Percentiles rank a stretch among this genome's conserved stretches.
Evolutionary conservation across 2,888 invertebrate species (phyloP).

Genomic region (Frankliniella intonsa): DNA sequence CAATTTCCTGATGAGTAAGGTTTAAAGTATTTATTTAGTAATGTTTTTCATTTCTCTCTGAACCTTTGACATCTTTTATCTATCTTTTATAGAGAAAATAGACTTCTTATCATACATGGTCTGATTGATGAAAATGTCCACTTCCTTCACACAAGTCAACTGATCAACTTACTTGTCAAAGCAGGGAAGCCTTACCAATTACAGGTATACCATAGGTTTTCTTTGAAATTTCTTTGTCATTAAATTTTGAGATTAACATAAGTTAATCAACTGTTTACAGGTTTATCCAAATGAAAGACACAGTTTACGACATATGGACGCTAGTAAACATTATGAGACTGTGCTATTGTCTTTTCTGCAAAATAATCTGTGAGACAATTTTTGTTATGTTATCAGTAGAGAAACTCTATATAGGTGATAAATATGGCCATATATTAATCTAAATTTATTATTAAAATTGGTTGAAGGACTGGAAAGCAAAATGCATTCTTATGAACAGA

Average conservation of each 20-base stretch:
- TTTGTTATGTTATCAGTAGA: background rate
- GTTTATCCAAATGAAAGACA: conserved; percentile 96
- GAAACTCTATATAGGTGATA: background rate
- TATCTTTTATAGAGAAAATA: conserved; percentile 62
- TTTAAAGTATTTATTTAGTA: conserved; percentile 27
- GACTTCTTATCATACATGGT: conserved; percentile 93
- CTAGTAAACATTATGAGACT: conserved; percentile 95
- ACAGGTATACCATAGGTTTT: conserved; percentile 52
- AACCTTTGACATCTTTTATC: conserved; percentile 29
- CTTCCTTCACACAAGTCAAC: conserved; percentile 89
- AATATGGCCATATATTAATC: background rate
- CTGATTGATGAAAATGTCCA: conserved; percentile 98
- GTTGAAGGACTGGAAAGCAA: background rate
- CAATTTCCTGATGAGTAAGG: conserved; percentile 88
- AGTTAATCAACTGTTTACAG: conserved; percentile 54
- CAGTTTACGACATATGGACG: conserved; percentile 86
- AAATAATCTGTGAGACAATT: conserved; percentile 45
- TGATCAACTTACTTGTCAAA: conserved; percentile 83
- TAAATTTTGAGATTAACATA: background rate
- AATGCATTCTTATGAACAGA: background rate
- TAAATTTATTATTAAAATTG: background rate
- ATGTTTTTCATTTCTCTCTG: background rate
- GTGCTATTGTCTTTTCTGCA: conserved; percentile 88
- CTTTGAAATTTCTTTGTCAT: conserved; percentile 14
- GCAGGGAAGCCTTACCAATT: conserved; percentile 95